Conservation (phyloP, 2,888 invertebrate genomes). For the Drosophila robusta region DNA sequence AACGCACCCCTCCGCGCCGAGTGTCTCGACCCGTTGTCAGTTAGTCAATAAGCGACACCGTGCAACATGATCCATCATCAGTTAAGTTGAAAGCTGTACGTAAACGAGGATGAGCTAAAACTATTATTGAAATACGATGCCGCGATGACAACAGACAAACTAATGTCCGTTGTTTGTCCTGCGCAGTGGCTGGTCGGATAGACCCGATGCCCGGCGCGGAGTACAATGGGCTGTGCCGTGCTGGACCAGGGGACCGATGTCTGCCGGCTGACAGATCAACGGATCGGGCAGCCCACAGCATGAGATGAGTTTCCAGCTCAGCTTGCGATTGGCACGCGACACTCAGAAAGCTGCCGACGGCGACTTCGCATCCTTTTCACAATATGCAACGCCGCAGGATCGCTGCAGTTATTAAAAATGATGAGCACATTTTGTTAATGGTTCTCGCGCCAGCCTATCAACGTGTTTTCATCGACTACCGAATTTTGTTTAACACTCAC, state of each 20-base stretch:
- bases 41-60: conserved; percentile 68
- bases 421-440: conserved; percentile 53
- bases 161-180: conserved; percentile 7
- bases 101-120: conserved; percentile 50
- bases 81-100: conserved; percentile 68
- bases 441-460: conserved; percentile 72
- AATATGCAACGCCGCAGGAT: conserved; percentile 66
- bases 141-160: conserved; percentile 72
- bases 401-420: conserved; percentile 65
- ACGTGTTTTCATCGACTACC: conserved; percentile 46
- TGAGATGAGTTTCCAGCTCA: conserved; percentile 64
- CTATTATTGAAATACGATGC: conserved; percentile 77
- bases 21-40: conserved; percentile 46
- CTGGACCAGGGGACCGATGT: conserved; percentile 17
- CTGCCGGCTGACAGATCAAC: conserved; percentile 44
- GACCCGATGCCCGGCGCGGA: conserved; percentile 6
- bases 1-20: conserved; percentile 30
- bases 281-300: conserved; percentile 62
- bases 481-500: conserved; percentile 44
- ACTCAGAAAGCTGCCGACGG: conserved; percentile 45
- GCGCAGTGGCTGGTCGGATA: conserved; percentile 16
- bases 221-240: conserved; percentile 16
- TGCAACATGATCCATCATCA: conserved; percentile 78
- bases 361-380: conserved; percentile 49
- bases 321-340: conserved; percentile 78